phyloP scores from a whole-genome alignment of 2,113 vertebrate species.

The Butorides virescens region DNA sequence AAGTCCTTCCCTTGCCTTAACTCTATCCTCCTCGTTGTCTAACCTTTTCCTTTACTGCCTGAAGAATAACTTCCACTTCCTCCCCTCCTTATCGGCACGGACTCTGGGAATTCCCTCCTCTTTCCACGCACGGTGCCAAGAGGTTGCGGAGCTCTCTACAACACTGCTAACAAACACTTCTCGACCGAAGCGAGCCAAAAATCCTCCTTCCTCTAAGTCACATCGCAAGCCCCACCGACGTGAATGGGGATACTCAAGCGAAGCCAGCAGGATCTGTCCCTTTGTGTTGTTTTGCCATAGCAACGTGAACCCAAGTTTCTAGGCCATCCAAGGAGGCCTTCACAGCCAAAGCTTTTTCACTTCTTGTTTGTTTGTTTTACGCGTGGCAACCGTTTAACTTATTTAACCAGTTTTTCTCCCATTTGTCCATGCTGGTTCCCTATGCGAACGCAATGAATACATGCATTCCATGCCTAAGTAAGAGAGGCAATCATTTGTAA shows the following conservation, averaged over 20 bases:
- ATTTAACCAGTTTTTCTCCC: neutral
- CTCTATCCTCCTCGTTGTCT: neutral
- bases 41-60: conserved; percentile 31
- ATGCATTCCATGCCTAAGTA: neutral
- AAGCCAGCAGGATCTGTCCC: conserved; percentile 25
- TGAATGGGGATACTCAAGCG: neutral
- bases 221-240: neutral
- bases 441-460: neutral
- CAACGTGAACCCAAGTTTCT: conserved; percentile 15
- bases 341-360: conserved; percentile 27
- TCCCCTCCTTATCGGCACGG: neutral
- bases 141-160: neutral
- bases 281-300: conserved; percentile 49
- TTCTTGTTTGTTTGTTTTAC: conserved; percentile 57
- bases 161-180: neutral
- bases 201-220: neutral
- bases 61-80: conserved; percentile 60
- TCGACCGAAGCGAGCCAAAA: neutral
- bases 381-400: conserved; percentile 9
- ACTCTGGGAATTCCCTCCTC: neutral
- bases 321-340: neutral
- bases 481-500: neutral
- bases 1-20: conserved; percentile 6
- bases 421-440: neutral
- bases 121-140: neutral